Conservation (phyloP, 1,140 invertebrate genomes). For the Drosophila nigromelanica region DNA sequence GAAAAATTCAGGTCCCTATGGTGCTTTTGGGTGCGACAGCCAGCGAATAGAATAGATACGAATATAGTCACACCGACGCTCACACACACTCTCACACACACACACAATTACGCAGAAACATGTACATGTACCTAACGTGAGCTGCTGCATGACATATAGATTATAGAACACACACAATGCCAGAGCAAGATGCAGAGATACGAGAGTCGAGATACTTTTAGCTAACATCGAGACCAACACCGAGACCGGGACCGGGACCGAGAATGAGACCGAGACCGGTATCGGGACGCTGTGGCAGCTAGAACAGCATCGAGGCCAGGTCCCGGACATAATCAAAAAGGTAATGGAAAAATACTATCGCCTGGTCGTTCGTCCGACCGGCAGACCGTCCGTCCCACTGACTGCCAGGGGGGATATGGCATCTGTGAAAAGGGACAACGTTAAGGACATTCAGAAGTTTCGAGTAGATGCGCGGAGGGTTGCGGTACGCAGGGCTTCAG, state of each 20-base stretch:
- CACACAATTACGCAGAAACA: conserved; percentile 18
- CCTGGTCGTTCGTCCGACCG: conserved; percentile 28
- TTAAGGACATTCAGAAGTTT: conserved; percentile 41
- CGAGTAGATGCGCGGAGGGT: conserved; percentile 15
- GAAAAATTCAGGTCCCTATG: conserved; percentile 80
- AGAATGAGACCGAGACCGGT: background rate
- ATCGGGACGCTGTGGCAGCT: background rate
- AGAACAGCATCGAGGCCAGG: conserved; percentile 33
- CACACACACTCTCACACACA: conserved; percentile 24
- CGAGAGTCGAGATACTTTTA: conserved; percentile 49
- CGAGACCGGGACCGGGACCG: background rate
- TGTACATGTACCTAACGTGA: conserved; percentile 6
- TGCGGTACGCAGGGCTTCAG: conserved; percentile 28
- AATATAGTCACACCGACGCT: conserved; percentile 10
- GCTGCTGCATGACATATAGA: conserved; percentile 71
- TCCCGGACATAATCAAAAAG: conserved; percentile 66
- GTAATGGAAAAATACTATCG: conserved; percentile 78
- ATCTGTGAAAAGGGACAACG: conserved; percentile 36
- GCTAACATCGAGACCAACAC: conserved; percentile 33
- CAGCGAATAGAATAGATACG: conserved; percentile 57
- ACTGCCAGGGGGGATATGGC: conserved; percentile 12
- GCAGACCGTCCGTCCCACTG: background rate
- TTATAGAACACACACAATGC: conserved; percentile 70
- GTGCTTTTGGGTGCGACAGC: conserved; percentile 75
- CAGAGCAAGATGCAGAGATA: conserved; percentile 58